Percentiles rank a stretch among this genome's conserved stretches.
Evolutionary conservation across 1,140 invertebrate genomes (phyloP).

Genomic region (Apocrypta bakeri): DNA sequence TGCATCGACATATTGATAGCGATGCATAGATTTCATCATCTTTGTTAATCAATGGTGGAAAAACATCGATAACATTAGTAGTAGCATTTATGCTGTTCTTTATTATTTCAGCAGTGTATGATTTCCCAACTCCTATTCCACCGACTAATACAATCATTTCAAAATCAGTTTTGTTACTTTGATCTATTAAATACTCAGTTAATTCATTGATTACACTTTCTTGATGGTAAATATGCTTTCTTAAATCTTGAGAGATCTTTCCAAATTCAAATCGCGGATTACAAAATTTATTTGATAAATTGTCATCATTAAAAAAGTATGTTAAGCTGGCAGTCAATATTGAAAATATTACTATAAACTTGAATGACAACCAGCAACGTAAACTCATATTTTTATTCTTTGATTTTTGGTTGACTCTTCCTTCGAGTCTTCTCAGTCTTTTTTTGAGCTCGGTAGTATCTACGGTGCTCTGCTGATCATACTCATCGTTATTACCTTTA

Average conservation of each 20-base stretch:
- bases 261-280: constrained; percentile 56
- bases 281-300: constrained; percentile 49
- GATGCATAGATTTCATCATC: constrained; percentile 47
- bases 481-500: background rate
- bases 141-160: constrained; percentile 63
- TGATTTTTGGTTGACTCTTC: constrained; percentile 24
- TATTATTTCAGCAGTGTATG: constrained; percentile 67
- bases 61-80: constrained; percentile 56
- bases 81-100: constrained; percentile 56
- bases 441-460: constrained; percentile 51
- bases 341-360: constrained; percentile 53
- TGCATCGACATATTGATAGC: constrained; percentile 57
- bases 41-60: constrained; percentile 51
- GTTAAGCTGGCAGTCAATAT: constrained; percentile 41
- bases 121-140: constrained; percentile 70
- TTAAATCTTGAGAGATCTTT: constrained; percentile 57
- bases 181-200: constrained; percentile 41
- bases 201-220: constrained; percentile 55
- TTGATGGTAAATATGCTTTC: constrained; percentile 62
- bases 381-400: constrained; percentile 42
- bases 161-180: constrained; percentile 50
- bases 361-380: constrained; percentile 38
- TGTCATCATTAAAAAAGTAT: constrained; percentile 52
- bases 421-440: constrained; percentile 47
- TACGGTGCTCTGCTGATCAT: background rate